Conservation (phyloP, 2,888 invertebrate species). For the Drosophila borealis region DNA sequence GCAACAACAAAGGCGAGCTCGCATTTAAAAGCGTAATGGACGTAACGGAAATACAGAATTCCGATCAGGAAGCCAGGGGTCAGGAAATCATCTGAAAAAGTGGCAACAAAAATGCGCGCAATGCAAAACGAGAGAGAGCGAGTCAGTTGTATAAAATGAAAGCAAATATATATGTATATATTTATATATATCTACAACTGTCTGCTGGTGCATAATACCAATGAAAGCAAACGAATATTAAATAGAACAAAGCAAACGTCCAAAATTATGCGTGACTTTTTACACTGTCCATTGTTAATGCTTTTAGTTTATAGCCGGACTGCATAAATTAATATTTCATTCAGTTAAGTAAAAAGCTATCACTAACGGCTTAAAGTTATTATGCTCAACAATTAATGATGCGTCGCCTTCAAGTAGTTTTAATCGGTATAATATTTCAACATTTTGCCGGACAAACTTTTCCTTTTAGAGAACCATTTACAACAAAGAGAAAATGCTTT, state of each 20-base stretch:
- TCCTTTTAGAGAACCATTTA: conserved; percentile 1
- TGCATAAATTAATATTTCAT: conserved; percentile 13
- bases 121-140: conserved; percentile 35
- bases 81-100: conserved; percentile 78
- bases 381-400: conserved; percentile 39
- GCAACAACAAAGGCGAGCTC: conserved; percentile 51
- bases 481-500: conserved; percentile 25
- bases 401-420: conserved; percentile 22
- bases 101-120: conserved; percentile 57
- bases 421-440: conserved; percentile 38
- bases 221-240: conserved; percentile 46
- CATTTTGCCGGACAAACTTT: conserved; percentile 35
- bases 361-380: conserved; percentile 22
- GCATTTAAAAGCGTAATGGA: conserved; percentile 74
- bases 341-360: conserved; percentile 11
- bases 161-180: conserved; percentile 4
- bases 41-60: conserved; percentile 76
- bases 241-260: conserved; percentile 34
- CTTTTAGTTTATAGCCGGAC: conserved; percentile 14
- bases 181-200: conserved; percentile 36
- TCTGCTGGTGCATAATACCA: conserved; percentile 25
- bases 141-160: conserved; percentile 4
- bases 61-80: conserved; percentile 75
- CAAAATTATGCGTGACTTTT: conserved; percentile 24
- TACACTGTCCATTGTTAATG: conserved; percentile 8